phyloP scores from a whole-genome alignment of 2,113 vertebrate genomes.

The Microcebus murinus region DNA sequence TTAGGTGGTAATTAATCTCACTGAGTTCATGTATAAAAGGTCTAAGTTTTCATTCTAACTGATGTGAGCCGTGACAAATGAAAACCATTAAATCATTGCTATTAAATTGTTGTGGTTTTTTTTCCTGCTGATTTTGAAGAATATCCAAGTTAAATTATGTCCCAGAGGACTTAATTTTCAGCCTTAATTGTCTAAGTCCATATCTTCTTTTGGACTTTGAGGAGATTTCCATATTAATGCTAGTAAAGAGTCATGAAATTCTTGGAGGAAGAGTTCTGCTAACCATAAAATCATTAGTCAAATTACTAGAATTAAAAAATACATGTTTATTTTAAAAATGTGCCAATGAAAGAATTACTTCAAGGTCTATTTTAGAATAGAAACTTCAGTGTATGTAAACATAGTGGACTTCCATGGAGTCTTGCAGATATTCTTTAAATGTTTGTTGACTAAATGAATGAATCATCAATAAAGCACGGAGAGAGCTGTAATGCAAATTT shows the following conservation, averaged over 20 bases:
- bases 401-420: not conserved
- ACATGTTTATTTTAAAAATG: slow-evolving; percentile 1
- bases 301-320: slow-evolving; percentile 21
- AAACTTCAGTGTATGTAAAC: not conserved
- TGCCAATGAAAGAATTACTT: not conserved
- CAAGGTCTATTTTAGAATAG: not conserved
- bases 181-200: not conserved
- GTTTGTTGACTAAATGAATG: not conserved
- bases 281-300: slow-evolving; percentile 48
- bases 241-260: slow-evolving; percentile 4
- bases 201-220: not conserved
- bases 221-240: slow-evolving; percentile 36
- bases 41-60: slow-evolving; percentile 32
- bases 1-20: slow-evolving; percentile 1
- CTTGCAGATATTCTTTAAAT: not conserved
- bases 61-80: not conserved
- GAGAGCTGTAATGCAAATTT: not conserved
- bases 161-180: not conserved
- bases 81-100: slow-evolving; percentile 22
- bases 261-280: not conserved
- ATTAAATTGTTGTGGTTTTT: not conserved
- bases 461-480: not conserved
- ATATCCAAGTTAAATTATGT: not conserved
- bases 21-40: not conserved
- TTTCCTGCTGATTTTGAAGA: slow-evolving; percentile 1